These are phyloP conservation scores for Macrotus californicus DNA, from an alignment of 2,113 vertebrate species.

Conservation along the genomic window DNA sequence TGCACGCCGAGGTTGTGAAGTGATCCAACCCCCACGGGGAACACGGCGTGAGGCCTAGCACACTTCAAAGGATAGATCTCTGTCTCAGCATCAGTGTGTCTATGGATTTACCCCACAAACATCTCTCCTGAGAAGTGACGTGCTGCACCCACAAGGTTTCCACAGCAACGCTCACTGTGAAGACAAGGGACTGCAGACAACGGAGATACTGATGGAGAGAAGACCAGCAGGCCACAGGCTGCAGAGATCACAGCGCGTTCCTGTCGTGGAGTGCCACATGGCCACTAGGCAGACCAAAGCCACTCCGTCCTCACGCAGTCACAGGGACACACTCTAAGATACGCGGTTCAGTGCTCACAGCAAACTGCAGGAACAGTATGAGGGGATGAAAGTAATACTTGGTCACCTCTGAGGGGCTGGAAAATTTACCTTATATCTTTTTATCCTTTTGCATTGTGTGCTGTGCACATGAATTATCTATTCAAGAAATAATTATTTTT, in stretches of 20 bases:
- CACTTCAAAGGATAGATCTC: background rate
- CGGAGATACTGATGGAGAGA: background rate
- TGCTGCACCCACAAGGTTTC: background rate
- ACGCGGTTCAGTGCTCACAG: background rate
- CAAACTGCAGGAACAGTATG: background rate
- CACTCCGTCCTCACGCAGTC: too few species aligned
- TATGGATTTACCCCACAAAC: background rate
- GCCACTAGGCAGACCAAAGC: background rate
- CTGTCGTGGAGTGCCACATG: background rate
- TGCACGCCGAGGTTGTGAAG: background rate
- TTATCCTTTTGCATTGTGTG: background rate
- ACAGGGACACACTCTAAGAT: background rate
- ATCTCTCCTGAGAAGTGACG: background rate
- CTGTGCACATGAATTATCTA: background rate
- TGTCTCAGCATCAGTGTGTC: background rate
- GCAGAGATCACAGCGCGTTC: too few species aligned
- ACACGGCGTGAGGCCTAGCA: background rate
- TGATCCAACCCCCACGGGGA: background rate
- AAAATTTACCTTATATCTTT: background rate
- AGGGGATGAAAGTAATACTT: background rate
- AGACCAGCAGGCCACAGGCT: background rate
- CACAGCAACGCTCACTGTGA: background rate
- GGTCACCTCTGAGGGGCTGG: background rate
- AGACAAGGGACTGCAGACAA: background rate
- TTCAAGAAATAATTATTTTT: background rate